Evolutionary conservation across 2,888 invertebrate species (phyloP), one percentile per base, ranked within the genome.

Genomic region (Caenorhabditis zanzibari): DNA sequence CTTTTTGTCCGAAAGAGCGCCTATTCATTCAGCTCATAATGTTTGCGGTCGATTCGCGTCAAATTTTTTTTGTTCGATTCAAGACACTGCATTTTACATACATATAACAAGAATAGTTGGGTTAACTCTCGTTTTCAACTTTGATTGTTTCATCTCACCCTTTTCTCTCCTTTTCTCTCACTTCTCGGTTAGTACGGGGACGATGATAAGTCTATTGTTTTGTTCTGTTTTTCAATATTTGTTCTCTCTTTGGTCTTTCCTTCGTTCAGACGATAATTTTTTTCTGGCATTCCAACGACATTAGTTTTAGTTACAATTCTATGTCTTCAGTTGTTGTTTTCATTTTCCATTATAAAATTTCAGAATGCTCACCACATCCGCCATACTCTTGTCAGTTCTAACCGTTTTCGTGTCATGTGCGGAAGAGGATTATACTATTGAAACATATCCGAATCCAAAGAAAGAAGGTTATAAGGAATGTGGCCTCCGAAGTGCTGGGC

Each of bases 371-470:
- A 56, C 24, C 19, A 35, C 32, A 58, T 7, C 35, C 16, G 59
- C 47, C 32, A 38, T 73, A 19, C 16, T 73, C 38, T 73, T 71
- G 22, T 61, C 71, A 52, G 16, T 79, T 10, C 3, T 58, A 1
- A 66, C 49, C 1, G 24, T 52, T 24, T 66, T 26, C 1, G 80
- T 66, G 10, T 24, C 61, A 5, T 35, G 56, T 28, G 63, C 58
- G 1, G 72, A 73, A 2, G 77, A 72, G 28, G 84, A 85, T 49
- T 88, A 80, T 56, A 83, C 85, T 10, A 77, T 84, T 4, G 82
- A 82, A 14, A 87, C 35, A 10, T 89, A 86, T 54, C 88, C 88
- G 44, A 88, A 89, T 59, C 88, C 88, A 9, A 84, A 68, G 56
- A 83, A 58, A 59, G 75, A 79, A 6, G 81, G 82, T 2, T 86